A percentile compares a stretch with the other conserved stretches of the same genome.
phyloP scores from a whole-genome alignment of 2,797 vertebrate genomes.

The Tenualosa thibaudeaui region DNA sequence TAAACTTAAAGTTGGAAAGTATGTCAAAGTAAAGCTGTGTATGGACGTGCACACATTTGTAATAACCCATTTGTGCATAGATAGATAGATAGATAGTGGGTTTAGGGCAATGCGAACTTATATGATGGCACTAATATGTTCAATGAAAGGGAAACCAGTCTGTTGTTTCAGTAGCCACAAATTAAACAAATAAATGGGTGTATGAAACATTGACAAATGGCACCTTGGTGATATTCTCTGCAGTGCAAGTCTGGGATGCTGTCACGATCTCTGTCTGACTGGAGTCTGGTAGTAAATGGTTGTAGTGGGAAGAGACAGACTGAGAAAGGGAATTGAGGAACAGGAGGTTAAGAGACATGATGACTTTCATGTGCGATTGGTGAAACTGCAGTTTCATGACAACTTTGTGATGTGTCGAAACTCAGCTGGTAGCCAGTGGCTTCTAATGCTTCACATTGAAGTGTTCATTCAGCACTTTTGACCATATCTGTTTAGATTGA shows the following conservation, averaged over 20 bases:
- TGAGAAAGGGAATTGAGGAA: constrained; percentile 12
- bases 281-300: neutral
- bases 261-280: neutral
- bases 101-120: too few relatives aligned
- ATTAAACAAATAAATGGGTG: too few relatives aligned
- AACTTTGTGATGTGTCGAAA: constrained; percentile 16
- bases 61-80: too few relatives aligned
- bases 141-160: too few relatives aligned
- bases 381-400: constrained; percentile 43
- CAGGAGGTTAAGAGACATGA: constrained; percentile 36
- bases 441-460: neutral
- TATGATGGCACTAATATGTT: too few relatives aligned
- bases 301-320: neutral
- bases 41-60: too few relatives aligned
- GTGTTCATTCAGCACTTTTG: neutral
- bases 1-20: too few relatives aligned
- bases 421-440: neutral
- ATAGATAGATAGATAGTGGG: too few relatives aligned
- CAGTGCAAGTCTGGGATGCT: neutral
- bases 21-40: too few relatives aligned
- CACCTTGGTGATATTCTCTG: neutral
- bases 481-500: neutral
- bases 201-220: neutral
- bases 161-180: too few relatives aligned
- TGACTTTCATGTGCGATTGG: constrained; percentile 42